Conservation (phyloP, 2,113 vertebrate genomes). For the Grantiella picta region DNA sequence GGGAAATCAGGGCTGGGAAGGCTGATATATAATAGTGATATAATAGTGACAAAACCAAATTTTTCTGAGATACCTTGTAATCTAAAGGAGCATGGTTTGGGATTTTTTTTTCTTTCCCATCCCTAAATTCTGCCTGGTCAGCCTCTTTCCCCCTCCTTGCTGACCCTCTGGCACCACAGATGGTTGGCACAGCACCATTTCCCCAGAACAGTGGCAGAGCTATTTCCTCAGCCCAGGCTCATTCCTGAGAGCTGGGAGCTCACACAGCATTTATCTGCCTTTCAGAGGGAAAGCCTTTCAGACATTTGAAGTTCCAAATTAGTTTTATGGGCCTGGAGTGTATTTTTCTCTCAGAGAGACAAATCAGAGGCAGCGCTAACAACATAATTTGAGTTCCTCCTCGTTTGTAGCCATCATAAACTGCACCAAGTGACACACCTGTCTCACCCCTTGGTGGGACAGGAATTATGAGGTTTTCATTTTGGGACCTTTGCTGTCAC, state of each 20-base stretch:
- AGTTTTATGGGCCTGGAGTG: neutral
- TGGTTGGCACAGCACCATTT: neutral
- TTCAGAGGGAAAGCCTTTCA: neutral
- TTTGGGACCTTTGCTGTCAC: neutral
- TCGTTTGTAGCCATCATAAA: neutral
- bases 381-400: neutral
- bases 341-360: slow-evolving; percentile 19
- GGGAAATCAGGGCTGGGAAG: neutral
- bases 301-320: neutral
- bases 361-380: neutral
- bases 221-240: neutral
- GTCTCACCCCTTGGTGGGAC: neutral
- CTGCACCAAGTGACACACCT: neutral
- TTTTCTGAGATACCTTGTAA: neutral
- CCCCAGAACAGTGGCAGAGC: neutral
- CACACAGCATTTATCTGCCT: neutral
- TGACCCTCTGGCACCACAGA: neutral
- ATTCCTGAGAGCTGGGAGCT: neutral
- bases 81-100: neutral
- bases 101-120: neutral
- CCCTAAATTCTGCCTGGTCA: neutral
- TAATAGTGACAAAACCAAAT: neutral
- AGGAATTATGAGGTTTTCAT: neutral
- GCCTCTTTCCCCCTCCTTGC: neutral
- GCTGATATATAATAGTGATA: neutral